Base-by-base conservation (phyloP, 1,140 invertebrate genomes). In the Drosophila arawakana region DNA sequence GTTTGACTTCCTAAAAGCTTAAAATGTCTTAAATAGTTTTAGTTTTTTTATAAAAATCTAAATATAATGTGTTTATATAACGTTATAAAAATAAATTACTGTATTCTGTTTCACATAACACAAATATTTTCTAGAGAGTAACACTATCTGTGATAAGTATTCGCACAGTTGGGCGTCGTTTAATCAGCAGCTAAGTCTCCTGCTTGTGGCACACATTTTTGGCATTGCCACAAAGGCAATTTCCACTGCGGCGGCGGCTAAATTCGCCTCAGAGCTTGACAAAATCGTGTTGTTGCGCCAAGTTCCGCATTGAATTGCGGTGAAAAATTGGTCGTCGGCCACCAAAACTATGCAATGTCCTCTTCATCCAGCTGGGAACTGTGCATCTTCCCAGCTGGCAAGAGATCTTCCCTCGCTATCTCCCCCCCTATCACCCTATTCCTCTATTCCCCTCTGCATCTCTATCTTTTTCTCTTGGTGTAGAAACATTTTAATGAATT, bases 401-500 rank as follows among this genome's bases (percentile, higher is more conserved):
- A 37, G 30, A 7, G 50, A 35, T 37, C 35, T 30, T 6, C n/a
- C 50, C 8, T 34, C 13, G 6, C 7, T 30, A 7, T 34, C 50
- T 9, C 8, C 3, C n/a, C 3, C 3, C n/a, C 8, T 30, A 15
- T 15, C 15, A 0, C 0, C 15, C 15, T 15, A 15, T 15, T 15
- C 15, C 15, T 15, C 15, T 15, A 15, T 15, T 15, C 15, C 15
- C 25, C 25, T 30, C 25, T 21, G 25, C 34, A 4, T 13, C 0
- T 25, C 37, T 8, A 9, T 39, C 37, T 11, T 1, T 52, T 21
- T 3, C 11, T 52, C 73, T 81, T 30, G 25, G 81, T 70, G 65
- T 69, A 80, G 46, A 83, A 77, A 81, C 69, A 85, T 84, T 84
- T 84, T 85, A 85, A 84, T 81, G 81, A 84, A 81, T 83, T 84